A percentile compares a stretch with the other conserved stretches of the same genome.
Conservation (phyloP, 2,888 invertebrate genomes). For the Galerucella nymphaeae region DNA sequence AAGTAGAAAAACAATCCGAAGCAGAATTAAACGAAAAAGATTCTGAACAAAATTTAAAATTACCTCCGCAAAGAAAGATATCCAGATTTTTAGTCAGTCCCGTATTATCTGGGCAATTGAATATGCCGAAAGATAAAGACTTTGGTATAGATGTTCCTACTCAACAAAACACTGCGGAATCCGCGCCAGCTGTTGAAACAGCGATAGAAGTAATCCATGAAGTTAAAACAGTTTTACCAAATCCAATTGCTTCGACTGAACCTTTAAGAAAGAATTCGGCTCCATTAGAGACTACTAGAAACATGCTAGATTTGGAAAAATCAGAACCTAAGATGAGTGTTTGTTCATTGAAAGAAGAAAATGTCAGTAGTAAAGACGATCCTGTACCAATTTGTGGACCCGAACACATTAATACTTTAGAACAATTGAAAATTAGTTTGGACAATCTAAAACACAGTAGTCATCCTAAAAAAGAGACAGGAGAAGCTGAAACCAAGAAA, state of each 20-base stretch:
- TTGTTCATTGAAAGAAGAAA: slow-evolving; percentile 55
- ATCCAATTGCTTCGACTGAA: slow-evolving; percentile 40
- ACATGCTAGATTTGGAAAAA: slow-evolving; percentile 49
- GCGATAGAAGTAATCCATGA: slow-evolving; percentile 32
- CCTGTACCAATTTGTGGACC: slow-evolving; percentile 64
- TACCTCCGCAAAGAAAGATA: slow-evolving; percentile 74
- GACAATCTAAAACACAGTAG: slow-evolving; percentile 69
- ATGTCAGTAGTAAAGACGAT: slow-evolving; percentile 50
- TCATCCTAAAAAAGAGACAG: slow-evolving; percentile 62
- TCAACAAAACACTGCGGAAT: slow-evolving; percentile 40
- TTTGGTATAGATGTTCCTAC: slow-evolving; percentile 46
- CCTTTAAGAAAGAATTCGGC: slow-evolving; percentile 54
- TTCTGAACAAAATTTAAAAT: slow-evolving; percentile 55
- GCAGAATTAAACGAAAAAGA: slow-evolving; percentile 39
- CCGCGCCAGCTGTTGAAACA: slow-evolving; percentile 35
- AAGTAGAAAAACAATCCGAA: slow-evolving; percentile 45
- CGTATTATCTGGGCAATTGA: slow-evolving; percentile 72
- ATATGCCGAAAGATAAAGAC: slow-evolving; percentile 62
- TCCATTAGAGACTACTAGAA: slow-evolving; percentile 51
- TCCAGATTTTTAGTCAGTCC: slow-evolving; percentile 87
- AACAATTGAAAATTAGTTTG: slow-evolving; percentile 70
- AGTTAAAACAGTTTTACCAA: slow-evolving; percentile 34
- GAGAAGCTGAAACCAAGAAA: slow-evolving; percentile 52
- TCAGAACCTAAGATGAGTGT: slow-evolving; percentile 56
- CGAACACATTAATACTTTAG: slow-evolving; percentile 68